These are phyloP conservation scores for Leptoteleia sp. DNA, from an alignment of 1,140 invertebrate species.

Conservation along the genomic window DNA sequence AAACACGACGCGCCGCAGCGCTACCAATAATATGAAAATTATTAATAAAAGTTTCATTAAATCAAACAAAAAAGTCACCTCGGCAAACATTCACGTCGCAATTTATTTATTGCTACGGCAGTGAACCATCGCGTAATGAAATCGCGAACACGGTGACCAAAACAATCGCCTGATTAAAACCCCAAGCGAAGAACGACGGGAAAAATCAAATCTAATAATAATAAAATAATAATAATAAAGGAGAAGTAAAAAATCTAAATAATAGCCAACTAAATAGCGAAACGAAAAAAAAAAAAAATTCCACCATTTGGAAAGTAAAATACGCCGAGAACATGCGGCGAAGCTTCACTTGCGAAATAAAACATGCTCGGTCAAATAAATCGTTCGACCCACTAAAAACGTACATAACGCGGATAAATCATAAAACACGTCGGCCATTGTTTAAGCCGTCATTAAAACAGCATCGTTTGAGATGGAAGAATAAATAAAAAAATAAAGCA, in stretches of 20 bases:
- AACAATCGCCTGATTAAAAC: too few species aligned
- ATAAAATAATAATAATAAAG: too few species aligned
- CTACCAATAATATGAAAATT: conserved; percentile 52
- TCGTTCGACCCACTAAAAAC: conserved; percentile 57
- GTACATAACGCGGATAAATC: conserved; percentile 55
- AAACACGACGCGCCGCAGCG: conserved; percentile 16
- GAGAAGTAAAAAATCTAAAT: too few species aligned
- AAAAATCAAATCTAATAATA: too few species aligned
- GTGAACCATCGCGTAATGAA: too few species aligned
- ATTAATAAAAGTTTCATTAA: conserved; percentile 37
- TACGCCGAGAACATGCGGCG: conserved; percentile 28
- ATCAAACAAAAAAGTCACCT: too few species aligned
- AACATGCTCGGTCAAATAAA: conserved; percentile 52
- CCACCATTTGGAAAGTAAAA: conserved; percentile 44
- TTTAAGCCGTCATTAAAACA: conserved; percentile 44
- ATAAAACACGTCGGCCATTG: conserved; percentile 36
- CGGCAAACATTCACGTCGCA: conserved; percentile 42
- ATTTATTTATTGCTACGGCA: conserved; percentile 39
- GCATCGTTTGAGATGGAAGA: conserved; percentile 29
- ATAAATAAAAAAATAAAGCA: neutral
- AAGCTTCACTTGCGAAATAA: conserved; percentile 43
- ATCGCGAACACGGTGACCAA: too few species aligned
- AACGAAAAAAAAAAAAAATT: conserved; percentile 46
- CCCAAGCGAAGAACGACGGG: too few species aligned
- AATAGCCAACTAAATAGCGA: too few species aligned